Conservation (phyloP, 2,797 vertebrate species). For the Cryptoprocta ferox region DNA sequence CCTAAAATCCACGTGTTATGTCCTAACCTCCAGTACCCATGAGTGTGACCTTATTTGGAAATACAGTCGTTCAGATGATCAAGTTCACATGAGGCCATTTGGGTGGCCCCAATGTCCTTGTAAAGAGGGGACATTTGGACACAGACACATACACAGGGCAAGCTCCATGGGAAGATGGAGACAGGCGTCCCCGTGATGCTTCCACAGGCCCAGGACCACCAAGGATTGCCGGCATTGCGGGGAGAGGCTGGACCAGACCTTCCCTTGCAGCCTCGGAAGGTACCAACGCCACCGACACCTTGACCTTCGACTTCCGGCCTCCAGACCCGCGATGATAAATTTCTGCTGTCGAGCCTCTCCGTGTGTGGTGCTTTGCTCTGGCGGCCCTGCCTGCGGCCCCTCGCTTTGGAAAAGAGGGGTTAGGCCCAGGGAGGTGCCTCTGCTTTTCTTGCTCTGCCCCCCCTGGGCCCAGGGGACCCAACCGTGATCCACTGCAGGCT, state of each 20-base stretch:
- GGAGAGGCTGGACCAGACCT: background rate
- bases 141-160: background rate
- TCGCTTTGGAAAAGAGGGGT: background rate
- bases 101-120: background rate
- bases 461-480: fast-evolving
- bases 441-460: no score
- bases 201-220: background rate
- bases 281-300: fast-evolving
- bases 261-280: background rate
- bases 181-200: no score
- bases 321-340: background rate
- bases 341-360: background rate
- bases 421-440: background rate
- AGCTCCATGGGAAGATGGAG: fast-evolving
- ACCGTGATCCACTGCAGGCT: background rate
- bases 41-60: background rate
- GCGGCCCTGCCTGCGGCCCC: background rate
- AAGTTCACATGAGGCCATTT: background rate
- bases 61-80: background rate
- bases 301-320: background rate
- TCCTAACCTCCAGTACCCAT: background rate
- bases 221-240: background rate
- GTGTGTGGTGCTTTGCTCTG: fast-evolving
- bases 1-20: background rate
- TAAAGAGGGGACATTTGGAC: background rate